Evolutionary conservation across 2,113 vertebrate genomes (phyloP), one percentile per base, ranked within the genome.

Genomic region (Echinops telfairi): DNA sequence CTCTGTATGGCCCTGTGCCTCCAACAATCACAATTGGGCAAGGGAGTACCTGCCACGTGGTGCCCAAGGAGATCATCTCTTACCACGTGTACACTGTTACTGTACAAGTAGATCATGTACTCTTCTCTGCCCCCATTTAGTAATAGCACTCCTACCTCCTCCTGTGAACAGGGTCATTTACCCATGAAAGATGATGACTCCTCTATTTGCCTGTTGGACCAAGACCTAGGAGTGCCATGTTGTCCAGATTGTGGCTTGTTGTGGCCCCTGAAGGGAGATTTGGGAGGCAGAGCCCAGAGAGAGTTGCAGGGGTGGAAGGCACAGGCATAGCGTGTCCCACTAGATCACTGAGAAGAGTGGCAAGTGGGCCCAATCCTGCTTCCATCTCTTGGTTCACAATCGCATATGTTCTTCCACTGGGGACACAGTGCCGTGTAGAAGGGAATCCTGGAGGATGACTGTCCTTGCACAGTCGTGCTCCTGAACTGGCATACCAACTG

Each of bases 251-350:
- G 22, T 12, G 62, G 22, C 64, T 88, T 78, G 11, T 43, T 57
- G 4, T 93, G 25, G 78, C 53, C 71, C 88, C 68, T 93, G 20
- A 93, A 95, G 64, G 12, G 60, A 83, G 20, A 77, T 19, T 86
- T 79, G 6, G 1, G 14, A 38, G 38, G 31, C 19, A 77, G 73
- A 86, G 25, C 31, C 68, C 62, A n/a, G 33, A 53, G 47, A 53
- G 47, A 86, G 33, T 73, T 60, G 40, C 81, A 89, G 33, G 29
- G 1, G 25, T 68, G 25, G 23, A 2, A 64, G 81, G 23, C 40
- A 77, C 22, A 71, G 27, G 47, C 47, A 53, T 40, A 40, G 40
- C 64, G 4, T 75, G 1, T 12, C 31, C 19, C 29, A 25, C 31
- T 58, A 58, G 27, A n/a, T 76, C 38, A 27, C 19, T 70, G 31